These are phyloP conservation scores for Rousettus madagascariensis DNA, from an alignment of 2,797 vertebrate genomes.

Conservation along the genomic window DNA sequence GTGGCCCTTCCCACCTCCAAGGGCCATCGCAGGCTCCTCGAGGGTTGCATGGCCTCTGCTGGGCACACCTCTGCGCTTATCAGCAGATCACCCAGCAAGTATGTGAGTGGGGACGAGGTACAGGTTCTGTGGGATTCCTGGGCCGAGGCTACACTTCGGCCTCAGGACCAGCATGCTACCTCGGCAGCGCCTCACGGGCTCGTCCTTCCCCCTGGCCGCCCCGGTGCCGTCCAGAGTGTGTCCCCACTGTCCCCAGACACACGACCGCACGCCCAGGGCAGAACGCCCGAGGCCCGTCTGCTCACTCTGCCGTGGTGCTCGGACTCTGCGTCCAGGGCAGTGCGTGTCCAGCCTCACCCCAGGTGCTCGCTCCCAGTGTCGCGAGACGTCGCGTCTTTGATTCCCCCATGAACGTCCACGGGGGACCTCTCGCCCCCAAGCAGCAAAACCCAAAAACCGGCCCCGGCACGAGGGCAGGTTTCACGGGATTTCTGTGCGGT, in stretches of 20 bases:
- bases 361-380: neutral
- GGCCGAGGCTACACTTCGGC: neutral
- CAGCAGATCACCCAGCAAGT: neutral
- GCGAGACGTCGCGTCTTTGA: neutral
- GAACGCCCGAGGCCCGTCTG: neutral
- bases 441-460: neutral
- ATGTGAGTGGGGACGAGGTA: neutral
- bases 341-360: neutral
- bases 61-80: neutral
- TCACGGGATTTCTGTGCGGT: too few species aligned
- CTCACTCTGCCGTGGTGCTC: neutral
- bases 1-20: neutral
- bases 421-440: too few species aligned
- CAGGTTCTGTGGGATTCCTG: neutral
- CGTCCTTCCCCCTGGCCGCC: fast-evolving
- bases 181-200: neutral
- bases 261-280: neutral
- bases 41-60: too few species aligned
- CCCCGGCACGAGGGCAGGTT: fast-evolving
- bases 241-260: neutral
- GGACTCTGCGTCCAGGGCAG: neutral
- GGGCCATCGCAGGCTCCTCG: neutral
- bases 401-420: neutral
- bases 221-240: fast-evolving
- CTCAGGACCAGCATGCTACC: neutral